These are phyloP conservation scores for Drosophila helvetica DNA, from an alignment of 2,888 invertebrate genomes.

Conservation along the genomic window DNA sequence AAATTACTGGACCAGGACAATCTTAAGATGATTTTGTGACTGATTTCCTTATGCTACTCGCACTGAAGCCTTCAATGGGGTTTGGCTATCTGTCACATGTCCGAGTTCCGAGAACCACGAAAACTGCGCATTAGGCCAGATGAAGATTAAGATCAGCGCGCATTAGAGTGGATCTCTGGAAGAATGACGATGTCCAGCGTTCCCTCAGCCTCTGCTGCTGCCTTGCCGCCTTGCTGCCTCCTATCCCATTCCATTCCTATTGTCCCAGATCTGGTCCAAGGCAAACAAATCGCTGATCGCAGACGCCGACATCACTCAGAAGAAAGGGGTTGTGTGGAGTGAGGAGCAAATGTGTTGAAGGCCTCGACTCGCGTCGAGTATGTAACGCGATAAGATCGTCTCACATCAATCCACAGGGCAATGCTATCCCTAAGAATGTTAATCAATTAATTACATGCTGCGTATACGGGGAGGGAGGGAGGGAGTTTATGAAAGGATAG, in stretches of 20 bases:
- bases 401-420: constrained; percentile 65
- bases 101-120: constrained; percentile 53
- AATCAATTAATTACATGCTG: constrained; percentile 83
- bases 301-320: neutral
- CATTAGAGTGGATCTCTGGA: constrained; percentile 56
- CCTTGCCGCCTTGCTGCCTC: constrained; percentile 13
- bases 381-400: constrained; percentile 73
- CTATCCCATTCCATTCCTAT: constrained; percentile 39
- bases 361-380: constrained; percentile 49
- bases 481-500: constrained; percentile 14
- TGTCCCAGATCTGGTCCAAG: constrained; percentile 63
- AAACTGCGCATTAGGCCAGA: constrained; percentile 57
- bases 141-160: constrained; percentile 46
- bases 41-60: constrained; percentile 42
- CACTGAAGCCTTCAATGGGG: neutral
- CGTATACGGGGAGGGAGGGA: constrained; percentile 43
- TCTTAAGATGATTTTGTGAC: constrained; percentile 51
- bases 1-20: constrained; percentile 63
- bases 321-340: constrained; percentile 61
- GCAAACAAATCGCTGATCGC: constrained; percentile 18
- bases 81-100: constrained; percentile 33
- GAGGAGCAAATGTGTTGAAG: constrained; percentile 59
- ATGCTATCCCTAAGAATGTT: constrained; percentile 76
- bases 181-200: constrained; percentile 16
- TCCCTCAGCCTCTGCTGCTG: constrained; percentile 10